Evolutionary conservation across 37 sponge, comb jelly and placozoan species (phyloP), one percentile per base, ranked within the genome.

Genomic region (Beroe forskalii): DNA sequence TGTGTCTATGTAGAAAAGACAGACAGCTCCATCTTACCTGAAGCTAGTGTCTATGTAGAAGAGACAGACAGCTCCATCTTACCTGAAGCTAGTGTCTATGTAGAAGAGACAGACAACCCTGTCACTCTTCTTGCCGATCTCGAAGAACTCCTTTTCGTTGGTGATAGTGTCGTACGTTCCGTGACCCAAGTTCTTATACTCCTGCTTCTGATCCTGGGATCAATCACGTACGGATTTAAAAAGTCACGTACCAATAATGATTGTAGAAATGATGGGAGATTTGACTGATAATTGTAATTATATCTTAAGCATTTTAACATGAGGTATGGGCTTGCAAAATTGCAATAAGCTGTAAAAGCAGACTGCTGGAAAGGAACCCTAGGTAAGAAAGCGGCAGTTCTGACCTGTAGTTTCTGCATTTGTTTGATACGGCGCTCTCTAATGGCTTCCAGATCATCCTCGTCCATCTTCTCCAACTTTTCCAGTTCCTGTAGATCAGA

Each of bases 141-240:
- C 95, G 91, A 98, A 98, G 83, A 98, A 98, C 83, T 95, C 97
- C 69, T 96, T 98, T 83, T 98, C 99, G 19, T 90, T 93, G 2
- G 95, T 40, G 32, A 98, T 64, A 38, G 96, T 97, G 36, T 90
- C 63, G 90, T 96, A 98, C 30, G 75, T 40, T 1, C 99, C 99
- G 67, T 98, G 99, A 14, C 99, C 99, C 38, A 94, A 61, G 30
- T 32, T 89, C 67, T 91, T 41, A 93, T 94, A 95, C 89, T 96
- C 95, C 35, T 95, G 93, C 76, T 89, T 93, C 83, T 96, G 94
- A 0, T 95, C 90, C 17, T 80, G 86, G 9, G 72, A 28, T 4
- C 20, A 4, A 63, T 63, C 66, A 55, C 60, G 9, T 17, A n/a
- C n/a, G n/a, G n/a, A n/a, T n/a, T n/a, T n/a, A n/a, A n/a, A n/a